Percentiles rank a stretch among this genome's conserved stretches.
phyloP scores from a whole-genome alignment of 2,113 vertebrate species.

The Paraplagusia blochii region DNA sequence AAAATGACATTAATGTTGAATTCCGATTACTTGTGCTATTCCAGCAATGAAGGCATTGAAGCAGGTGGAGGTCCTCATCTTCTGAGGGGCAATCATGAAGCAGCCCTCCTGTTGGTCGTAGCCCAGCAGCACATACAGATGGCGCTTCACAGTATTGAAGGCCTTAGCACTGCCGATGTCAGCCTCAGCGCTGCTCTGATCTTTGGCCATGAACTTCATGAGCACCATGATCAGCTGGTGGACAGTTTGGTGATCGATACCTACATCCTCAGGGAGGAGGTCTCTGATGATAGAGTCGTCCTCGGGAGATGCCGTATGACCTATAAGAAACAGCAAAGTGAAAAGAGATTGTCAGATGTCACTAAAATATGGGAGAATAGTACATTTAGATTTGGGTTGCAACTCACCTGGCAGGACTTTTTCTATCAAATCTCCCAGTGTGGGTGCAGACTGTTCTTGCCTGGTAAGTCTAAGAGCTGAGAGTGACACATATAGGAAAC shows the following conservation, averaged over 20 bases:
- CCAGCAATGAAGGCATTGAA: constrained; percentile 98
- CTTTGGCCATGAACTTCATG: constrained; percentile 99
- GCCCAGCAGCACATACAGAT: constrained; percentile 92
- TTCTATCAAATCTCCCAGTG: constrained; percentile 84
- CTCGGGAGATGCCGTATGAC: constrained; percentile 86
- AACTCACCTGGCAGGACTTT: constrained; percentile 80
- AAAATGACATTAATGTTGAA: not conserved
- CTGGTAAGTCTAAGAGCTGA: constrained; percentile 94
- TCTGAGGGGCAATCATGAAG: constrained; percentile 98
- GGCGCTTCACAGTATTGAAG: constrained; percentile 96
- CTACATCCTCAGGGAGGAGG: constrained; percentile 90
- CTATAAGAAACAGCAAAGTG: constrained; percentile 64
- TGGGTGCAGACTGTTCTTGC: constrained; percentile 96
- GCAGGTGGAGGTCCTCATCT: constrained; percentile 96
- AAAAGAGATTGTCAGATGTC: too few relatives aligned
- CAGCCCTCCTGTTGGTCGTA: constrained; percentile 97
- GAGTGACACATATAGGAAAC: constrained; percentile 78
- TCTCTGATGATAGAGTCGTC: constrained; percentile 90
- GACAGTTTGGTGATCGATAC: constrained; percentile 97
- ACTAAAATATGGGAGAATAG: constrained; percentile 31
- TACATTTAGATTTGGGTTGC: constrained; percentile 43
- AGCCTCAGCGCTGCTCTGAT: constrained; percentile 90
- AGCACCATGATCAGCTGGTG: constrained; percentile 97
- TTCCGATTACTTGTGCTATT: constrained; percentile 86
- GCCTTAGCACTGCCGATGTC: constrained; percentile 97